Evolutionary conservation across 2,888 invertebrate genomes (phyloP).

Genomic region (Ethmia dodecea): DNA sequence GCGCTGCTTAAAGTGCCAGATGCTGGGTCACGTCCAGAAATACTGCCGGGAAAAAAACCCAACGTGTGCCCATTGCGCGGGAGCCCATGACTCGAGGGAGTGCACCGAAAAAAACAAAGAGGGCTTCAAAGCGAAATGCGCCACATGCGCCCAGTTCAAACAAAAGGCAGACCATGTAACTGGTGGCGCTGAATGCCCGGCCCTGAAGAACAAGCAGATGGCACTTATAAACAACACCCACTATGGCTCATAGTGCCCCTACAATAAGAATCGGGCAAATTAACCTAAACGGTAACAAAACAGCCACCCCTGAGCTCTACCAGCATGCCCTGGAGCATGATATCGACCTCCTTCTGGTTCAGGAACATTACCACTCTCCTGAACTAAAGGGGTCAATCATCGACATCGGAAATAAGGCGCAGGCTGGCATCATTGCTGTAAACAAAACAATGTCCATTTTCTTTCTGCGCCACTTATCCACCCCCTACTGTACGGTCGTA

Average conservation of each 20-base stretch:
- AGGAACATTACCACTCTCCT: slow-evolving; percentile 9
- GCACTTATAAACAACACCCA: not conserved
- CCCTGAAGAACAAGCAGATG: not conserved
- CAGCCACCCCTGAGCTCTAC: slow-evolving; percentile 9
- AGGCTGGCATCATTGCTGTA: slow-evolving; percentile 8
- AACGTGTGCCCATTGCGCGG: slow-evolving; percentile 13
- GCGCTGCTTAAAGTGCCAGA: slow-evolving; percentile 16
- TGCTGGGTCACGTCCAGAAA: slow-evolving; percentile 13
- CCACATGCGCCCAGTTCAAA: slow-evolving; percentile 11
- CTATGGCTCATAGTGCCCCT: not conserved
- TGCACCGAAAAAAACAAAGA: slow-evolving; percentile 5
- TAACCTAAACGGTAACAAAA: slow-evolving; percentile 9
- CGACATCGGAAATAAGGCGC: not conserved
- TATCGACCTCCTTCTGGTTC: slow-evolving; percentile 13
- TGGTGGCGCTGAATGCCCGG: not conserved
- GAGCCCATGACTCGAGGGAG: too few relatives aligned
- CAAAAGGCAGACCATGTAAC: slow-evolving; percentile 4
- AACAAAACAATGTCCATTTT: slow-evolving; percentile 1
- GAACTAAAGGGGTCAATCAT: slow-evolving; percentile 1
- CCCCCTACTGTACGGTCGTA: slow-evolving; percentile 3
- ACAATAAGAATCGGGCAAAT: slow-evolving; percentile 6
- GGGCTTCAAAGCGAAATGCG: slow-evolving; percentile 9
- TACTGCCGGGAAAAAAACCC: slow-evolving; percentile 5
- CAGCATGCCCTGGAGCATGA: not conserved
- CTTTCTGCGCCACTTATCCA: slow-evolving; percentile 1